Base-by-base conservation (phyloP, 2,888 invertebrate genomes). In the Microdon myrmicae region DNA sequence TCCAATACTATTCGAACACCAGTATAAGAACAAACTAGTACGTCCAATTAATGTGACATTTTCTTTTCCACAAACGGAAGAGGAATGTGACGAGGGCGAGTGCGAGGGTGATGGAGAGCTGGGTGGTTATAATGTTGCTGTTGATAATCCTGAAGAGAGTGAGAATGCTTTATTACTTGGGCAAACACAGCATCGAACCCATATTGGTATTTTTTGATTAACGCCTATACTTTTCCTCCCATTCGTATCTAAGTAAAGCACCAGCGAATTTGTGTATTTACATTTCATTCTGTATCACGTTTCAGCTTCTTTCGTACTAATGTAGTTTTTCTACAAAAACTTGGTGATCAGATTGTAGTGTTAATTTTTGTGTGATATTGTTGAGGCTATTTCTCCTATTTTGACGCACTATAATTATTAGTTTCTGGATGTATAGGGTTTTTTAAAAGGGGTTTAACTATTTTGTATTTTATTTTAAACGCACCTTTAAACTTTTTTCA, bases 1-100 rank as follows among this genome's bases (percentile, higher is more conserved):
- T 69, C 96, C 97, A 0, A 82, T 94, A 67, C 82, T 96, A 26
- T 84, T 94, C 45, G 93, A 93, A 72, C 92, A 94, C 76, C 93
- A 92, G 77, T 91, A 93, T 75, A 92, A 92, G 82, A 88, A 88
- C 55, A 90, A 92, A 53, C 85, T 89, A 61, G 85, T 89, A 71
- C 89, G 89, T 71, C 91, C 92, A 2, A 84, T 94, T 67, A 94
- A 93, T 74, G 93, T 95, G 1, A 91, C 93, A 1, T 94, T 95
- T 78, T 90, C 94, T 1, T 84, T 94, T 55, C 90, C 92, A 0
- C 90, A 91, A 73, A 84, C 89, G 43, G 88, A 91, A 67, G 92
- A 93, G 71, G 80, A 80, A 60, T 75, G 74, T 51, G 80, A 80
- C 68, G 80, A 78, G 68, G 75, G 73, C 41, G 79, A 80, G 68